These are phyloP conservation scores for Rhyacophila brunnea DNA, from an alignment of 1,140 invertebrate genomes.

Conservation along the genomic window DNA sequence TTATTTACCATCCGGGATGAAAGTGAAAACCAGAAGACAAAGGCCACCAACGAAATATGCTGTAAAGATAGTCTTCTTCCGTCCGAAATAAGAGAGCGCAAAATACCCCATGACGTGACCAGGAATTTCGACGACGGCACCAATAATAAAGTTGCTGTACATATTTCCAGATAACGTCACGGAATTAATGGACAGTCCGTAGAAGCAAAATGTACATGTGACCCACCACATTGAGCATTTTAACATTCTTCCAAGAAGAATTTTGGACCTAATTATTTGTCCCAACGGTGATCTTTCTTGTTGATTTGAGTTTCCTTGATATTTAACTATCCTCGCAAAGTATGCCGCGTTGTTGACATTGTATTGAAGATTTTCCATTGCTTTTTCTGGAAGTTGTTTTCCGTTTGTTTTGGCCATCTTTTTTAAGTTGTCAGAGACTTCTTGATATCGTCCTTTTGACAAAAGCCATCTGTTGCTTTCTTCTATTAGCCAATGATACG, in stretches of 20 bases:
- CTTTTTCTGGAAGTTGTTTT: conserved; percentile 56
- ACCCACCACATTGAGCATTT: conserved; percentile 68
- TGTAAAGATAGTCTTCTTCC: conserved; percentile 59
- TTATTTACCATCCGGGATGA: conserved; percentile 22
- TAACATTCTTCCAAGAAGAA: conserved; percentile 56
- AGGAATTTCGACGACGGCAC: conserved; percentile 6
- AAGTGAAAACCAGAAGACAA: conserved; percentile 21
- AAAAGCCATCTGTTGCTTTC: conserved; percentile 68
- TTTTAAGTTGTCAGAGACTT: conserved; percentile 60
- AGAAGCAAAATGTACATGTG: conserved; percentile 76
- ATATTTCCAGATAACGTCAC: conserved; percentile 64
- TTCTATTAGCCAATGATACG: conserved; percentile 38
- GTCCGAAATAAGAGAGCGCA: conserved; percentile 61
- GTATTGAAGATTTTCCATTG: conserved; percentile 48
- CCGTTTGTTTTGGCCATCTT: conserved; percentile 68
- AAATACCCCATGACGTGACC: conserved; percentile 15
- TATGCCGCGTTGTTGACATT: conserved; percentile 12
- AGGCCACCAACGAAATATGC: conserved; percentile 62
- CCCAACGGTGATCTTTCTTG: conserved; percentile 39
- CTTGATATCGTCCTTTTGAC: conserved; percentile 61
- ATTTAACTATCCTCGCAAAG: conserved; percentile 23
- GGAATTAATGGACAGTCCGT: conserved; percentile 77
- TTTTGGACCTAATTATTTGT: conserved; percentile 52
- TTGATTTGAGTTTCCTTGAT: conserved; percentile 5
- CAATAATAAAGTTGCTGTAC: conserved; percentile 1